These are phyloP conservation scores for Polyergus mexicanus DNA, from an alignment of 1,140 invertebrate species.

Conservation along the genomic window DNA sequence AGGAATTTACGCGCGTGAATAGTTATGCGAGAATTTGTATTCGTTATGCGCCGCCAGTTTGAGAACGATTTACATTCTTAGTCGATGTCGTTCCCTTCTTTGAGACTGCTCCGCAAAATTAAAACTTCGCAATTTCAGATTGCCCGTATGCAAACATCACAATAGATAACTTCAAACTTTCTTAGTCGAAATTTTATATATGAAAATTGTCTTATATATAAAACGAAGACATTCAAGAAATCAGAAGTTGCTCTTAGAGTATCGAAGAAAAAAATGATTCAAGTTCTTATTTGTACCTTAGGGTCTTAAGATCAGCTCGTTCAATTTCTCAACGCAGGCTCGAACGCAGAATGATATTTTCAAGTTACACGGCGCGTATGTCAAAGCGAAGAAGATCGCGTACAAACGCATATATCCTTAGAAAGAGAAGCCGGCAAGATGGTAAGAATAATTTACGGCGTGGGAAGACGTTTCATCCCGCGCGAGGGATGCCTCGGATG, in stretches of 20 bases:
- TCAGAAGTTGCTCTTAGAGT: background rate
- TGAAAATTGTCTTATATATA: background rate
- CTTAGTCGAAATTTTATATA: background rate
- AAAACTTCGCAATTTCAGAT: conserved; percentile 10
- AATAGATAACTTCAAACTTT: background rate
- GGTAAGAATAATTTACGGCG: conserved; percentile 69
- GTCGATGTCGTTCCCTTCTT: conserved; percentile 62
- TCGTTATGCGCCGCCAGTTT: conserved; percentile 47
- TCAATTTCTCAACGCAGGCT: background rate
- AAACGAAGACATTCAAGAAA: background rate
- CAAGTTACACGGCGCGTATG: conserved; percentile 14
- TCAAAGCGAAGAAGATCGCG: conserved; percentile 43
- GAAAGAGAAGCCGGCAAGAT: conserved; percentile 71
- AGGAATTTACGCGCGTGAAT: conserved; percentile 10
- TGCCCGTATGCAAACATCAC: background rate
- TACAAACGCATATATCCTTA: conserved; percentile 71
- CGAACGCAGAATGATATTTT: conserved; percentile 7
- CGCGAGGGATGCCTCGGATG: conserved; percentile 23
- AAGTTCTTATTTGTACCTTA: background rate
- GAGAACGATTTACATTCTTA: conserved; percentile 71
- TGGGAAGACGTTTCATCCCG: conserved; percentile 59
- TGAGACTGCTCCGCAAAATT: conserved; percentile 58
- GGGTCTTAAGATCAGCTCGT: background rate
- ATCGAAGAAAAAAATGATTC: background rate
- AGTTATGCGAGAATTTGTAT: conserved; percentile 51